Conservation (phyloP, 1,140 invertebrate species). For the Ericerus pela region DNA sequence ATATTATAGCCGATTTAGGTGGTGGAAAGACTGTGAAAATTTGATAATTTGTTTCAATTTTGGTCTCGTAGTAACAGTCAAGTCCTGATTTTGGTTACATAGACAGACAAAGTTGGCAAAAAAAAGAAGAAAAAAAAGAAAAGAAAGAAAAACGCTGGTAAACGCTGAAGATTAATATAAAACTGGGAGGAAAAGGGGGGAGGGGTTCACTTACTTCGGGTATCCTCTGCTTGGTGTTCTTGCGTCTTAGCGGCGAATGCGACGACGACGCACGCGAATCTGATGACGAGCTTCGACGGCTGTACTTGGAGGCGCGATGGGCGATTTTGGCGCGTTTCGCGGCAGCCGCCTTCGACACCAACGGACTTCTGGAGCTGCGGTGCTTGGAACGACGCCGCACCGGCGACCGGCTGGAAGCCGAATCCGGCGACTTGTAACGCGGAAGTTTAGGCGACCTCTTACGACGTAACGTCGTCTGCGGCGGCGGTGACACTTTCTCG, state of each 20-base stretch:
- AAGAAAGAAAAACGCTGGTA: no score
- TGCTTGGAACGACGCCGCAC: background rate
- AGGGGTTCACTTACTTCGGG: background rate
- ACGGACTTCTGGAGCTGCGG: background rate
- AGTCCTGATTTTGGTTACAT: no score
- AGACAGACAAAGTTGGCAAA: no score
- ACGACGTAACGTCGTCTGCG: background rate
- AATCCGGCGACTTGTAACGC: slow-evolving; percentile 1
- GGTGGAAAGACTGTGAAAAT: no score
- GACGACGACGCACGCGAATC: background rate
- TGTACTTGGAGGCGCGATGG: no score
- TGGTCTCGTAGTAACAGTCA: no score
- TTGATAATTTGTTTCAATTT: no score
- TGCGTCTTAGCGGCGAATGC: background rate
- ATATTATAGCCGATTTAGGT: no score
- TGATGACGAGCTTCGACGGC: background rate
- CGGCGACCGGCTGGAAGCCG: background rate
- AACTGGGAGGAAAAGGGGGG: no score
- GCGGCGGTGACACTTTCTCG: background rate
- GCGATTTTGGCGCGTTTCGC: background rate
- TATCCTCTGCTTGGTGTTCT: background rate
- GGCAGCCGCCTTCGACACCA: background rate
- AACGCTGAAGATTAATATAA: no score
- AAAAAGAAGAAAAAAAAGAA: no score
- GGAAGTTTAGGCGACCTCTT: slow-evolving; percentile 4